Evolutionary conservation across 2,888 invertebrate genomes (phyloP).

Genomic region (Drosophila neonasuta): DNA sequence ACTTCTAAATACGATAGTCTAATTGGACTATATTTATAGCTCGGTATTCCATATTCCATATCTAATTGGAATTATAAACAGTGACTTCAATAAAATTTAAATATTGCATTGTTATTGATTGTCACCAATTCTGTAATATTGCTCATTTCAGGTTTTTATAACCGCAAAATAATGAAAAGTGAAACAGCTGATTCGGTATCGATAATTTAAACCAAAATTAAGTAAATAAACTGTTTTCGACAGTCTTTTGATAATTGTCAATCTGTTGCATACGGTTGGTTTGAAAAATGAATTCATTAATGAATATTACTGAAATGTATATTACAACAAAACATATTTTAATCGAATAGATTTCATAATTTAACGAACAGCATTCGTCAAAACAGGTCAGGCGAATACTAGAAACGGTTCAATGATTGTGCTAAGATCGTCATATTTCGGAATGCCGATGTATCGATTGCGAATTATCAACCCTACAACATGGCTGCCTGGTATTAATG

Average conservation of each 20-base stretch:
- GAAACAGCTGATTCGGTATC: slow-evolving; percentile 1
- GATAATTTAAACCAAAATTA: not conserved
- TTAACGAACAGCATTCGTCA: slow-evolving; percentile 6
- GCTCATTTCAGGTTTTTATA: not conserved
- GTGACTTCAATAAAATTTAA: not conserved
- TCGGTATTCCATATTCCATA: not conserved
- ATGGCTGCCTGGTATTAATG: slow-evolving; percentile 58
- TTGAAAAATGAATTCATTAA: not conserved
- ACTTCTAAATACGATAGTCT: not conserved
- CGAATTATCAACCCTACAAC: slow-evolving; percentile 42
- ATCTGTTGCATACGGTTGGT: not conserved
- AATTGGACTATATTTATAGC: not conserved
- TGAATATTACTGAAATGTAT: too few species aligned
- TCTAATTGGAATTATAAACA: not conserved
- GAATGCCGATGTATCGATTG: slow-evolving; percentile 36
- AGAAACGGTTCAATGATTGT: slow-evolving; percentile 4
- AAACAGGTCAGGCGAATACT: slow-evolving; percentile 12
- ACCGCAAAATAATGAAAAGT: not conserved
- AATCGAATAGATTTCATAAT: not conserved
- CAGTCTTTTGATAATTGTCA: not conserved
- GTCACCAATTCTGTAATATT: not conserved
- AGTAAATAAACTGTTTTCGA: not conserved
- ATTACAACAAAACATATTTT: too few species aligned
- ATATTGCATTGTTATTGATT: not conserved
- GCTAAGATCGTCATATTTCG: not conserved